Conservation (phyloP, 2,113 vertebrate genomes). For the Hyla sarda region DNA sequence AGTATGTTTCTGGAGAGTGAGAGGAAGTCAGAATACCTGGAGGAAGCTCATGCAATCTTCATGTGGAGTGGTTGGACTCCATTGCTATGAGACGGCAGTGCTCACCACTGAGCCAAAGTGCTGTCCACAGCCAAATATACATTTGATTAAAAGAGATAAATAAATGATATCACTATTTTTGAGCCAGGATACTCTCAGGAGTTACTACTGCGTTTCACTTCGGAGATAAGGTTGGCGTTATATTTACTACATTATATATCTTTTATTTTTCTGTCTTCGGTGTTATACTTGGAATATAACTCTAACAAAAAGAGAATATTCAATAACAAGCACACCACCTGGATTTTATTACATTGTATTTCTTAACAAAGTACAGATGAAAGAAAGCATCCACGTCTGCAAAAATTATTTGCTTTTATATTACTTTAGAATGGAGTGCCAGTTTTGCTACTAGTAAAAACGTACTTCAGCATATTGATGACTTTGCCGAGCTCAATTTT, state of each 20-base stretch:
- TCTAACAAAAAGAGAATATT: slow-evolving; percentile 4
- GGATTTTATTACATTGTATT: slow-evolving; percentile 23
- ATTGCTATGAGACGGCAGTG: not conserved
- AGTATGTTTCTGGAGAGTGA: not conserved
- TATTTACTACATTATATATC: slow-evolving; percentile 3
- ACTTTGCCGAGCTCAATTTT: slow-evolving; percentile 46
- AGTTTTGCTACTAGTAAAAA: slow-evolving; percentile 35
- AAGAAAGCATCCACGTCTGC: not conserved
- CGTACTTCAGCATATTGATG: slow-evolving; percentile 51
- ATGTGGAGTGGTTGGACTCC: not conserved
- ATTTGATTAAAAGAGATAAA: not conserved
- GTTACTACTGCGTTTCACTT: not conserved
- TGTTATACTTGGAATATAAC: not conserved
- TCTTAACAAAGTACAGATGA: slow-evolving; percentile 28
- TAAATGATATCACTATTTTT: slow-evolving; percentile 20
- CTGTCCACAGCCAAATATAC: not conserved
- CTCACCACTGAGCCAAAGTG: not conserved
- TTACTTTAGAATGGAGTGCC: slow-evolving; percentile 14
- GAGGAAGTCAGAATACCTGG: not conserved
- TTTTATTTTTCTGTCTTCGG: slow-evolving; percentile 1
- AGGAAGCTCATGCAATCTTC: not conserved
- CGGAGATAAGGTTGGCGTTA: not conserved
- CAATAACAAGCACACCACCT: not conserved
- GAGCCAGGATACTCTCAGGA: not conserved
- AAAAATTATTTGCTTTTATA: slow-evolving; percentile 31